Conservation (phyloP, 2,888 invertebrate species). For the Onchidella celtica region DNA sequence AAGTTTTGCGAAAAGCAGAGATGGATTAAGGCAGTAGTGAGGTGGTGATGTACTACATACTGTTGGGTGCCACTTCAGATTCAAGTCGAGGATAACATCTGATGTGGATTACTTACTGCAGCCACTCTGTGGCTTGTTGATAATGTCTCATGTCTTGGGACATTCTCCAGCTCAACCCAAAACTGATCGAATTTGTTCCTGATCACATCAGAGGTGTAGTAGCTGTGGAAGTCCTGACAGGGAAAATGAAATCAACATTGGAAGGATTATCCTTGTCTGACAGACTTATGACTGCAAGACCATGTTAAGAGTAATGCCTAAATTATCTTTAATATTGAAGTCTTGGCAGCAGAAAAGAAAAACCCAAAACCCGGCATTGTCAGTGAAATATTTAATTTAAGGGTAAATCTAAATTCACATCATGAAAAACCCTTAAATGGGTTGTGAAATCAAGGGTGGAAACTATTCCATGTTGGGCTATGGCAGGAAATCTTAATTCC, state of each 20-base stretch:
- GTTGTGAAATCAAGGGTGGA: no score
- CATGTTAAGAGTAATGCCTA: background rate
- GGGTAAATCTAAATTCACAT: no score
- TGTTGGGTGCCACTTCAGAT: no score
- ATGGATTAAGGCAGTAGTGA: no score
- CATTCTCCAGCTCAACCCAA: slow-evolving; percentile 61
- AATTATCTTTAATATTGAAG: background rate
- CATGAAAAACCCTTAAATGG: no score
- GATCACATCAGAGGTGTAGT: slow-evolving; percentile 59
- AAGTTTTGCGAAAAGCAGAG: no score
- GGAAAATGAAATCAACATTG: background rate
- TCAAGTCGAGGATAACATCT: no score
- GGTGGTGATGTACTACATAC: no score
- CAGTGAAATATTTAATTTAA: no score
- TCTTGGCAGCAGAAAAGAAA: background rate
- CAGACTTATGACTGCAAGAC: background rate
- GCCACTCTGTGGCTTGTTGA: slow-evolving; percentile 69
- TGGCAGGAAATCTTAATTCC: no score
- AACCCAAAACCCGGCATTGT: no score
- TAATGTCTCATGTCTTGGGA: slow-evolving; percentile 60
- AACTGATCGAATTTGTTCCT: slow-evolving; percentile 40
- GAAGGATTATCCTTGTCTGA: background rate
- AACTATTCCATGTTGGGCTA: no score
- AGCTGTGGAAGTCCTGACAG: slow-evolving; percentile 64
- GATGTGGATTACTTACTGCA: slow-evolving; percentile 69